Conservation (phyloP, 2,797 vertebrate species). For the Danio kyathit region DNA sequence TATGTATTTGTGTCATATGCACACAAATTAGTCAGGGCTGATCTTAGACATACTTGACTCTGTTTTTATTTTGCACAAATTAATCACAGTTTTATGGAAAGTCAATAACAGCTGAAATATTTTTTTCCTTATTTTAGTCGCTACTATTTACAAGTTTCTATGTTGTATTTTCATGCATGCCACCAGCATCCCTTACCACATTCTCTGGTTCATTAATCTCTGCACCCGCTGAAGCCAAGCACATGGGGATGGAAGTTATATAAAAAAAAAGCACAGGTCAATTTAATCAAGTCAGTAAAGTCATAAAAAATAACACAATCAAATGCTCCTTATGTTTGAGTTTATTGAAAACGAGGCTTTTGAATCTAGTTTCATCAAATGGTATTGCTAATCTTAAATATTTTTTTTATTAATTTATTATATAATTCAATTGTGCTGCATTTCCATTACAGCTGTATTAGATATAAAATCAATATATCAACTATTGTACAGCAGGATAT, state of each 20-base stretch:
- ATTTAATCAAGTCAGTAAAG: conserved; percentile 12
- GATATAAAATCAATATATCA: not conserved
- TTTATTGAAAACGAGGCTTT: conserved; percentile 15
- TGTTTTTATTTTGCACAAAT: not conserved
- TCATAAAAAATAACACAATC: not conserved
- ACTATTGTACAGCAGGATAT: too few species aligned
- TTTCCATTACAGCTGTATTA: not conserved
- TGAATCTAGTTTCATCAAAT: not conserved
- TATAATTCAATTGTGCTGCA: not conserved
- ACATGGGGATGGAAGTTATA: not conserved
- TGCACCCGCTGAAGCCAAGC: not conserved
- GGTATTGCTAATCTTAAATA: not conserved
- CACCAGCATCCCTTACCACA: not conserved
- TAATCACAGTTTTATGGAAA: conserved; percentile 5
- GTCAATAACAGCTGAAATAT: too few species aligned
- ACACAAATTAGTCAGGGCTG: not conserved
- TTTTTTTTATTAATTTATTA: not conserved
- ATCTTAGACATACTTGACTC: not conserved
- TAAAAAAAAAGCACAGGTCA: not conserved
- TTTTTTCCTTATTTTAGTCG: not conserved
- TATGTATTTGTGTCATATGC: not conserved
- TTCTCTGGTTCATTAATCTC: not conserved
- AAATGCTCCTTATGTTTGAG: not conserved
- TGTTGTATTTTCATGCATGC: not conserved
- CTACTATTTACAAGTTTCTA: not conserved